Evolutionary conservation across 2,797 vertebrate genomes (phyloP).

Genomic region (Sorex maritimensis): DNA sequence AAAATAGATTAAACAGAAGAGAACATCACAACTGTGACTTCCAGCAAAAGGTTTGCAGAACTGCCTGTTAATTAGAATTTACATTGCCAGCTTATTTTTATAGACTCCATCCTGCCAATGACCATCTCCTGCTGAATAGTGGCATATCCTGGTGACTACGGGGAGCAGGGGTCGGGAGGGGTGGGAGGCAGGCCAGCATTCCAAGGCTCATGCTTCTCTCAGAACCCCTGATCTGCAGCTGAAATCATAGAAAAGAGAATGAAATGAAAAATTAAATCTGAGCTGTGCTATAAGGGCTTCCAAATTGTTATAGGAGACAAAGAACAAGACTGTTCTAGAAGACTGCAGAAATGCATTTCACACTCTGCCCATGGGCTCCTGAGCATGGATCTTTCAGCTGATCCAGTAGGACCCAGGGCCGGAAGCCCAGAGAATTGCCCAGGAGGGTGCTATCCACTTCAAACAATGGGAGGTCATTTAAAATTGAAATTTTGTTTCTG

Average conservation of each 20-base stretch:
- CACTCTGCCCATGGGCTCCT: background rate
- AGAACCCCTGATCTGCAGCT: background rate
- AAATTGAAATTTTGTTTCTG: too few species aligned
- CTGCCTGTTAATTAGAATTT: conserved; percentile 90
- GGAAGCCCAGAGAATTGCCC: background rate
- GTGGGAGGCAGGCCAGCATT: conserved; percentile 43
- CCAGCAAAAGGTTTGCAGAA: conserved; percentile 87
- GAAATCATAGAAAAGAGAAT: conserved; percentile 68
- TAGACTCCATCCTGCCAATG: conserved; percentile 83
- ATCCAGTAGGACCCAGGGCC: background rate
- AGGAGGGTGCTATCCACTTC: rapidly evolving
- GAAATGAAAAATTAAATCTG: conserved; percentile 73
- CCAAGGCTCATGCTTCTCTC: background rate
- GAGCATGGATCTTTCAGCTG: background rate
- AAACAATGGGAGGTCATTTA: background rate
- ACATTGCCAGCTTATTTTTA: conserved; percentile 86
- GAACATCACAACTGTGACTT: conserved; percentile 74
- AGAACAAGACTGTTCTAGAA: conserved; percentile 31
- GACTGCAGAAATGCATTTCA: background rate
- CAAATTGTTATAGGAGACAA: background rate
- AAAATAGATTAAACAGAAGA: background rate
- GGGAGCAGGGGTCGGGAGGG: too few species aligned
- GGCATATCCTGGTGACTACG: conserved; percentile 35
- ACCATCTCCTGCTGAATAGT: conserved; percentile 20
- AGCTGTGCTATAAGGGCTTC: conserved; percentile 53